These are phyloP conservation scores for Eulithis testata DNA, from an alignment of 2,888 invertebrate species.

Conservation along the genomic window DNA sequence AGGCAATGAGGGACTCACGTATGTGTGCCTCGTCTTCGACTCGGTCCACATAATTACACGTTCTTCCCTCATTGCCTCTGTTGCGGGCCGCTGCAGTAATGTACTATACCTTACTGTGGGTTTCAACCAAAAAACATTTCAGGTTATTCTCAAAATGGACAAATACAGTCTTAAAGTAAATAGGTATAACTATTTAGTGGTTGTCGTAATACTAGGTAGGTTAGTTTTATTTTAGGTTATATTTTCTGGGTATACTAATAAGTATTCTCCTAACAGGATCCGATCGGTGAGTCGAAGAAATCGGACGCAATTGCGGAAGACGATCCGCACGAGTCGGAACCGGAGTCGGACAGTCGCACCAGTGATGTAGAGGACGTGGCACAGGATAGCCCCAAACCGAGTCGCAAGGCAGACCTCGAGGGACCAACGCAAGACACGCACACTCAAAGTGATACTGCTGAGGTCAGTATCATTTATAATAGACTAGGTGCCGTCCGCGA, in stretches of 20 bases:
- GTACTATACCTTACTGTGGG: no score
- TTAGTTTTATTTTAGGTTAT: not conserved
- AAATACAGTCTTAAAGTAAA: no score
- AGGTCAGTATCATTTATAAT: slow-evolving; percentile 25
- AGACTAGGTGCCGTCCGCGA: no score
- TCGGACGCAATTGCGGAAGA: slow-evolving; percentile 88
- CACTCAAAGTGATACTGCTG: slow-evolving; percentile 34
- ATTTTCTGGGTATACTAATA: not conserved
- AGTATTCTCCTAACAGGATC: slow-evolving; percentile 50
- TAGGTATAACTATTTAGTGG: no score
- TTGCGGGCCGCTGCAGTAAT: no score
- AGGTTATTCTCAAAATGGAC: no score
- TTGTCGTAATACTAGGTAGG: no score
- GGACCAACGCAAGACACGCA: slow-evolving; percentile 41
- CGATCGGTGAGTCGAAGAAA: slow-evolving; percentile 86
- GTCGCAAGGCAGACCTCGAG: slow-evolving; percentile 57
- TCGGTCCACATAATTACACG: no score
- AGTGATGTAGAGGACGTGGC: slow-evolving; percentile 47
- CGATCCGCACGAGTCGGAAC: slow-evolving; percentile 71
- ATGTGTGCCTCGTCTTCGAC: no score
- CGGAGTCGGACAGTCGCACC: slow-evolving; percentile 57
- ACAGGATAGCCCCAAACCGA: slow-evolving; percentile 49
- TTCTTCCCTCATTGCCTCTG: no score
- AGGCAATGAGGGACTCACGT: no score
- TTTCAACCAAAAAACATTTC: no score